Evolutionary conservation across 2,888 invertebrate genomes (phyloP), one percentile per base, ranked within the genome.

Genomic region (Byasa hedistus): DNA sequence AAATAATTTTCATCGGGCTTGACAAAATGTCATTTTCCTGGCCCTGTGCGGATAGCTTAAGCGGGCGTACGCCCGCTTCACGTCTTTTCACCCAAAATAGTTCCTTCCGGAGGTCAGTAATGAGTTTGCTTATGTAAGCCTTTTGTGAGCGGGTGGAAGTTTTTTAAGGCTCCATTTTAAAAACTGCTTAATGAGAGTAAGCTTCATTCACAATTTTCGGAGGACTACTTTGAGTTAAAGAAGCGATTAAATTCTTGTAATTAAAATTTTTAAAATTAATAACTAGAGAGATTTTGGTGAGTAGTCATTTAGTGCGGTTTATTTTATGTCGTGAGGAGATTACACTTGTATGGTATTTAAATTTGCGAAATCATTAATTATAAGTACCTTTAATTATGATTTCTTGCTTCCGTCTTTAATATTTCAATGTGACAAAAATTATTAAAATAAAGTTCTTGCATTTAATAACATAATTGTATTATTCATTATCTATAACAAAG

Each of bases 71-170:
- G 39, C 32, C 57, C 57, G 64, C 64, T 54, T 57, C 36, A 24
- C 27, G 58, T 64, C 88, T 83, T 88, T 90, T 90, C 89, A 89
- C 77, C 88, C 86, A 80, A 90, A 90, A 90, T 89, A 87, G 86
- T 88, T 86, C 86, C 87, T 89, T 85, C 84, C 89, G 88, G 88
- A 87, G 86, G 88, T 89, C 74, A 82, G 86, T 90, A 89, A 90
- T 89, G 90, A 89, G 87, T 85, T 89, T 84, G 85, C 85, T 84
- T 83, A 81, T 85, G 83, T 57, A 57, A 64, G 57, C 23, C 36
- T 57, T 58, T 24, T 62, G 39, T 55, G n/a, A n/a, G 27, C 7
- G 44, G 39, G 39, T 55, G 39, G 44, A 55, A 56, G n/a, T 19
- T 62, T 62, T n/a, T 62, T 56, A n/a, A 39, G 62, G 44, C 23